phyloP scores from a whole-genome alignment of 2,888 invertebrate species.

The Synergus itoensis region DNA sequence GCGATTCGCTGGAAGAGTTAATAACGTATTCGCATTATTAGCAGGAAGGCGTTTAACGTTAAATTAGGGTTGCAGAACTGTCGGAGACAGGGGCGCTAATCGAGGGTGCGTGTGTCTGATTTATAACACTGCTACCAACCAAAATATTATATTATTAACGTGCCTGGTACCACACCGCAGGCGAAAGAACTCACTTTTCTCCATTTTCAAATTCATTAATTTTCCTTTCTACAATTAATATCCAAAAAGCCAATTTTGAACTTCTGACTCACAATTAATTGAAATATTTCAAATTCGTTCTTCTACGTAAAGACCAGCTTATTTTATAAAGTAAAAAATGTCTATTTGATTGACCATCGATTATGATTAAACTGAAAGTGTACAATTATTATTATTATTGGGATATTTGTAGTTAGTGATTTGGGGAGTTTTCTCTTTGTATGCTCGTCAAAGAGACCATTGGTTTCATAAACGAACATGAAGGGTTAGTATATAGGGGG shows the following conservation, averaged over 20 bases:
- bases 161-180: neutral
- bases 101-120: slow-evolving; percentile 74
- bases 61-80: slow-evolving; percentile 71
- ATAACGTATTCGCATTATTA: slow-evolving; percentile 68
- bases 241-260: neutral
- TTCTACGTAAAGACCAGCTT: no score
- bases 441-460: slow-evolving; percentile 16
- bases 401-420: neutral
- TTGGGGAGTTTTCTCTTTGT: neutral
- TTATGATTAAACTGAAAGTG: no score
- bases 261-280: neutral
- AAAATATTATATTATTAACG: slow-evolving; percentile 12
- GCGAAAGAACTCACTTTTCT: neutral
- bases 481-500: slow-evolving; percentile 27
- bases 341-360: no score
- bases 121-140: slow-evolving; percentile 67
- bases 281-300: no score
- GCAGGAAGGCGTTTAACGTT: slow-evolving; percentile 70
- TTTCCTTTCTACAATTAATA: neutral
- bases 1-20: slow-evolving; percentile 53
- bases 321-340: no score
- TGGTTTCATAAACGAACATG: slow-evolving; percentile 11
- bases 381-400: neutral
- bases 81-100: slow-evolving; percentile 72
- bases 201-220: neutral